phyloP scores from a whole-genome alignment of 2,113 vertebrate species.

The Propithecus coquereli region DNA sequence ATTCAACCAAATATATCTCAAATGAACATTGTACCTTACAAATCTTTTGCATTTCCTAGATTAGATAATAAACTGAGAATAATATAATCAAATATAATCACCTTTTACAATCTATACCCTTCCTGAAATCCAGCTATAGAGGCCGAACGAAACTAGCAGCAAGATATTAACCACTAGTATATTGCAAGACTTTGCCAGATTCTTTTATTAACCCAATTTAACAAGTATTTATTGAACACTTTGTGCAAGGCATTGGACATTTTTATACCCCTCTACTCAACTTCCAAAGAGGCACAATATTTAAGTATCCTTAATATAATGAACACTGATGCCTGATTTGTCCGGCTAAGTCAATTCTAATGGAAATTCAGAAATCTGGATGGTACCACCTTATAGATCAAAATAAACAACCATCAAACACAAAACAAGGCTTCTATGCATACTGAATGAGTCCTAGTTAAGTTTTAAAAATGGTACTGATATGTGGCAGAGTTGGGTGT shows the following conservation, averaged over 20 bases:
- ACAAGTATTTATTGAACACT: not conserved
- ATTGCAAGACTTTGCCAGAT: not conserved
- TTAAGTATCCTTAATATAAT: constrained; percentile 31
- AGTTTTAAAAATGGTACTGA: constrained; percentile 48
- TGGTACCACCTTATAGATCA: not conserved
- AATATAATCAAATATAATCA: not conserved
- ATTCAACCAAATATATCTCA: not conserved
- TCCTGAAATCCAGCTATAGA: not conserved
- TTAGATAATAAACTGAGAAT: not conserved
- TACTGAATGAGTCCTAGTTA: constrained; percentile 7
- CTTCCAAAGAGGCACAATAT: not conserved
- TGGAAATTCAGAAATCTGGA: constrained; percentile 13
- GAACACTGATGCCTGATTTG: not conserved
- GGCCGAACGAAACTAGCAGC: not conserved
- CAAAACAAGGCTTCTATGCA: constrained; percentile 31
- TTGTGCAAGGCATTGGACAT: not conserved
- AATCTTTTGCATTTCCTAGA: not conserved
- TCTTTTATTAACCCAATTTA: not conserved
- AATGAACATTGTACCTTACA: not conserved
- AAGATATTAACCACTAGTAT: not conserved
- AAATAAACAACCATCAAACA: not conserved
- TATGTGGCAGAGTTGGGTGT: constrained; percentile 3
- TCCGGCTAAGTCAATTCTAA: constrained; percentile 25
- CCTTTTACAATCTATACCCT: not conserved
- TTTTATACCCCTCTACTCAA: not conserved